phyloP scores from a whole-genome alignment of 2,113 vertebrate genomes.

The Bothrops jararaca region DNA sequence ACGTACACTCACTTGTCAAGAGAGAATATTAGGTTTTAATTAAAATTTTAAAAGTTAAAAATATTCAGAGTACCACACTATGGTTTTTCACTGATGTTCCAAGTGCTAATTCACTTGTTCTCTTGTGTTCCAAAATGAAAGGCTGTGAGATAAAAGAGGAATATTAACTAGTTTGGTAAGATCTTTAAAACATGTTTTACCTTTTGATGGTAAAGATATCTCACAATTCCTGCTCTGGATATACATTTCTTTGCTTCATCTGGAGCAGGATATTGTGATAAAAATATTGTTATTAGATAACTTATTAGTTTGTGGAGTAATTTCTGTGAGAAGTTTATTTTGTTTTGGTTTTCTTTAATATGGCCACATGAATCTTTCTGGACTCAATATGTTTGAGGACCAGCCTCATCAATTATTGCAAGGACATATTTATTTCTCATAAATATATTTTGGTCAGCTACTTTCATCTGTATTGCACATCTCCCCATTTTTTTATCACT shows the following conservation, averaged over 20 bases:
- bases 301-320: neutral
- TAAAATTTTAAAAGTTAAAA: slow-evolving; percentile 15
- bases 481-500: neutral
- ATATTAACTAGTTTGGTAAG: slow-evolving; percentile 28
- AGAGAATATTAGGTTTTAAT: slow-evolving; percentile 45
- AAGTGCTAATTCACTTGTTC: neutral
- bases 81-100: neutral
- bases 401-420: neutral
- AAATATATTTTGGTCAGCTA: neutral
- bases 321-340: neutral
- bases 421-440: slow-evolving; percentile 3
- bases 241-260: neutral
- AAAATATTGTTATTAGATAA: accelerated
- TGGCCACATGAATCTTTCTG: neutral
- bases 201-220: neutral
- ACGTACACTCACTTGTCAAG: slow-evolving; percentile 31
- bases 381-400: neutral
- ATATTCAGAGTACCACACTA: neutral
- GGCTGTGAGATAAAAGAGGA: neutral
- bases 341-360: neutral
- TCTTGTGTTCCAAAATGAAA: neutral
- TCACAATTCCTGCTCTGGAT: neutral
- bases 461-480: neutral
- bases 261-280: neutral
- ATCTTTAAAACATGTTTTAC: neutral